These are phyloP conservation scores for Scrobipalpa costella DNA, from an alignment of 2,888 invertebrate species.

Conservation along the genomic window DNA sequence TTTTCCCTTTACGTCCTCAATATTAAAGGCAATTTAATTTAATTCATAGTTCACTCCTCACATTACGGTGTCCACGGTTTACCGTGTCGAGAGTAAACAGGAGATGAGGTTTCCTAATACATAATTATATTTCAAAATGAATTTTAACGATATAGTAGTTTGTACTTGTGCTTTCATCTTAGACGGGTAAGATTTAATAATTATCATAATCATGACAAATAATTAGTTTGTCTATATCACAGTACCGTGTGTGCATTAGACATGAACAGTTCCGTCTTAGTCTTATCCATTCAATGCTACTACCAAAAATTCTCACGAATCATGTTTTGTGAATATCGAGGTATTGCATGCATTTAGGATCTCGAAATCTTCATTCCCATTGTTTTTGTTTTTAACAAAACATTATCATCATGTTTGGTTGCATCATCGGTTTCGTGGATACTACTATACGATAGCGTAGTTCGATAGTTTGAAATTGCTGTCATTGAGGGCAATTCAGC, in stretches of 20 bases:
- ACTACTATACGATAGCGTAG: neutral
- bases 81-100: neutral
- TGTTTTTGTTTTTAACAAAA: neutral
- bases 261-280: neutral
- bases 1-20: neutral
- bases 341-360: neutral
- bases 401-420: neutral
- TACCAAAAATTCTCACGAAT: neutral
- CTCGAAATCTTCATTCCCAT: neutral
- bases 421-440: neutral
- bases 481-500: slow-evolving; percentile 1
- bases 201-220: neutral
- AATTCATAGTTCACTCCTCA: neutral
- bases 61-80: too few species aligned
- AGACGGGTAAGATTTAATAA: neutral
- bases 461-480: neutral
- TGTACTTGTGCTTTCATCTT: slow-evolving; percentile 2
- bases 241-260: neutral
- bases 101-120: neutral
- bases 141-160: slow-evolving; percentile 2
- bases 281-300: neutral
- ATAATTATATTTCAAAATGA: neutral
- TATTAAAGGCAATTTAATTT: neutral
- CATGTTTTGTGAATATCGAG: neutral
- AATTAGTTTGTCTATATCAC: neutral